Evolutionary conservation across 2,888 invertebrate species (phyloP), one percentile per base, ranked within the genome.

Genomic region (Lacanobia oleracea): DNA sequence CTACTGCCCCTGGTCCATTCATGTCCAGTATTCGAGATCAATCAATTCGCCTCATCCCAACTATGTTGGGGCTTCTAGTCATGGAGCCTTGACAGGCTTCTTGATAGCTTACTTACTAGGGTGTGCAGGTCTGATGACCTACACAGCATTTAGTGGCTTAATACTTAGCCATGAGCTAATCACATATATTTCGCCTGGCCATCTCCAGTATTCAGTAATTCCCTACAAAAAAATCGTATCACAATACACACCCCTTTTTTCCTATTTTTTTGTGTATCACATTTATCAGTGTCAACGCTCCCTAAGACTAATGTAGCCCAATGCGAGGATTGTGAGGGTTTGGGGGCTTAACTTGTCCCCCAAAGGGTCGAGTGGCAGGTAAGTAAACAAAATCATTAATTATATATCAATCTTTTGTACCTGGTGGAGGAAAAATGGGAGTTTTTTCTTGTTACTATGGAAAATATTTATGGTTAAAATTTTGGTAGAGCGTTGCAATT

Each of bases 201-300:
- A 56, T 54, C 12, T 21, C 10, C 27, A 33, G 56, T 50, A 37
- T 56, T 37, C 27, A 23, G 37, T 45, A 23, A 53, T 59, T 48
- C 23, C 53, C 16, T 78, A 77, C 51, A 81, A 59, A 40, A 67
- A 56, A 2, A 50, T 66, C 21, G 14, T 21, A 43, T 43, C 43
- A 72, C 45, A 76, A 60, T 56, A 37, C 23, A 37, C 23, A 61
- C 33, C 57, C 56, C 14, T 67, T 74, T 65, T 54, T 37, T 43
- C 18, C n/a, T n/a, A n/a, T 61, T 54, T 63, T 82, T 82, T 69
- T 83, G 82, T 75, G 61, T 73, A 69, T 48, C 57, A 48, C 73
- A 77, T 85, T 83, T 85, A 75, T 83, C 84, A 81, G 69, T 77
- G 81, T 81, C 86, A 78, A 61, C 65, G 72, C 45, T 77, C 53